phyloP scores from a whole-genome alignment of 2,888 invertebrate species.

The Strigamia crassipes region DNA sequence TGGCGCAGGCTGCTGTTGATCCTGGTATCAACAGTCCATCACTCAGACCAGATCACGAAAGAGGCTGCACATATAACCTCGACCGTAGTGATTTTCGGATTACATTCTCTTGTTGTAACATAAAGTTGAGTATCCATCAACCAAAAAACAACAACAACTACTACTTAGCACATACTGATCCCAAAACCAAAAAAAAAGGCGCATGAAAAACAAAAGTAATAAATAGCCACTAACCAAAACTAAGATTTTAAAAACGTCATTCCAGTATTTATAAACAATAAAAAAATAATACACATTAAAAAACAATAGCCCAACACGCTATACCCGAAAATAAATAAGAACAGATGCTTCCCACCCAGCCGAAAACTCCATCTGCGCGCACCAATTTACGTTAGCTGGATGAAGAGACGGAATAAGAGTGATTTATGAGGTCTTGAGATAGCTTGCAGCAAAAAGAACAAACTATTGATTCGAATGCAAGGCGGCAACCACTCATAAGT shows the following conservation, averaged over 20 bases:
- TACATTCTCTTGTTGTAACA: slow-evolving; percentile 1
- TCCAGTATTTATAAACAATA: not conserved
- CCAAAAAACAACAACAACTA: not conserved
- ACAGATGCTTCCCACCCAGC: not conserved
- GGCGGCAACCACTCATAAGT: slow-evolving; percentile 29
- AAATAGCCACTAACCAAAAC: too few species aligned
- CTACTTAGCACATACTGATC: not conserved
- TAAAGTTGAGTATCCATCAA: not conserved
- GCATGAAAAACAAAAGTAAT: too few species aligned
- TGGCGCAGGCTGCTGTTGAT: slow-evolving; percentile 1
- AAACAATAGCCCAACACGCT: not conserved
- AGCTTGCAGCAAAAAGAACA: slow-evolving; percentile 4
- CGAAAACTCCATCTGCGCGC: slow-evolving; percentile 25
- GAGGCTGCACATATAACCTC: not conserved
- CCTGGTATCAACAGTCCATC: slow-evolving; percentile 25
- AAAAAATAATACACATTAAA: not conserved
- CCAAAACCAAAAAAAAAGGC: not conserved
- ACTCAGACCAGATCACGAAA: not conserved
- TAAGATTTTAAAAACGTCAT: too few species aligned
- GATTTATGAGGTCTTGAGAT: slow-evolving; percentile 26
- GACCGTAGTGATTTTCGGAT: slow-evolving; percentile 1
- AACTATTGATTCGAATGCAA: slow-evolving; percentile 22
- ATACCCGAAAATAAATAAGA: not conserved
- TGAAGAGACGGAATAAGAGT: slow-evolving; percentile 22
- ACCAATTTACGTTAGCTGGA: slow-evolving; percentile 17